Evolutionary conservation across 2,113 vertebrate genomes (phyloP), one percentile per base, ranked within the genome.

Genomic region (Micronisus gabar): DNA sequence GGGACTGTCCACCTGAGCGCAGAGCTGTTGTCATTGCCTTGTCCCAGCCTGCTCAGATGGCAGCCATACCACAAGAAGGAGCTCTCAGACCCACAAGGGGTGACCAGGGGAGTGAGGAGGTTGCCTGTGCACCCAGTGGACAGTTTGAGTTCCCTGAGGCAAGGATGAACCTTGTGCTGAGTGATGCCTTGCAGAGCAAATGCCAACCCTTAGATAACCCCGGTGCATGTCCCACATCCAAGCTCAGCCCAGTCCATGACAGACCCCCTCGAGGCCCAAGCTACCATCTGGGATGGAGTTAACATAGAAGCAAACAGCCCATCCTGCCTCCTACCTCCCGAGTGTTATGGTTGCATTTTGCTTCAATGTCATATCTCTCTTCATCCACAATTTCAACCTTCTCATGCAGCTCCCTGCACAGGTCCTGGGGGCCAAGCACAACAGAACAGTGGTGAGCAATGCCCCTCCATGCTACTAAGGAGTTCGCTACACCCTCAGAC

Each of bases 351-450:
- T 97, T 98, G 88, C 99, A 99, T 94, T 99, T 99, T 0, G 99
- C 99, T 97, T 99, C 99, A 0, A 99, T 99, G 96, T 99, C 99
- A 0, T 99, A 99, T 84, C 99, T 97, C 96, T 99, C 99, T 83
- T 99, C 99, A 38, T 99, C 99, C 93, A 99, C 99, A 22, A 99
- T 98, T 50, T 99, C 98, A 5, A 99, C 98, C 94, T 99, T 99
- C 82, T 98, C 96, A 0, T 99, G 99, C 65, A 99, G 98, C 93
- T 99, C 99, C 92, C 97, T 98, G 96, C 99, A 99, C 52, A 99
- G 97, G n/a, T 99, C 99, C 99, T 99, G 61, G 41, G 43, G 53
- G 23, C 40, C 62, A 59, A 75, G 34, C 41, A 43, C 23, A 55
- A 38, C 21, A 40, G 22, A 7, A 25, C 43, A 62, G 55, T 0